Percentiles rank a stretch among this genome's conserved stretches.
phyloP scores from a whole-genome alignment of 2,113 vertebrate species.

The Tetrao urogallus region DNA sequence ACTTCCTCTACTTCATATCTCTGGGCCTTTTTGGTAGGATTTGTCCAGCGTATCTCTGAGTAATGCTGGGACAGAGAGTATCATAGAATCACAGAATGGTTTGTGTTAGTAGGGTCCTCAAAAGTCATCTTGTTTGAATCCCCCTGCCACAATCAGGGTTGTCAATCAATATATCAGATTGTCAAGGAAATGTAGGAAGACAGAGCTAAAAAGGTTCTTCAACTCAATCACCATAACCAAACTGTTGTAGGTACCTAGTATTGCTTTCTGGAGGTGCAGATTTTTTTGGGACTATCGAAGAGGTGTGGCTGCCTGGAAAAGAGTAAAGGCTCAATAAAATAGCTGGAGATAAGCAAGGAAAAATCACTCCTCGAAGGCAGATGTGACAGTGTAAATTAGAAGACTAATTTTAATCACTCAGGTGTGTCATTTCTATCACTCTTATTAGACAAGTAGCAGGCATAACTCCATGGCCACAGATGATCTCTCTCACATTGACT shows the following conservation, averaged over 20 bases:
- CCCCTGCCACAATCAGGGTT: too few relatives aligned
- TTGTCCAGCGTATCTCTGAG: not conserved
- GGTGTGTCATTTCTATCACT: slow-evolving; percentile 5
- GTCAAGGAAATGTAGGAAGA: not conserved
- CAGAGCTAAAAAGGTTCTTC: not conserved
- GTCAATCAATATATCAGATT: too few relatives aligned
- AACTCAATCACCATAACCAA: not conserved
- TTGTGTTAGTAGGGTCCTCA: too few relatives aligned
- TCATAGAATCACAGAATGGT: not conserved
- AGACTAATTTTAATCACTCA: slow-evolving; percentile 13
- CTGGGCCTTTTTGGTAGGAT: not conserved
- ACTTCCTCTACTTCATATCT: not conserved
- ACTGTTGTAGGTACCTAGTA: rapidly evolving
- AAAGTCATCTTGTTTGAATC: too few relatives aligned
- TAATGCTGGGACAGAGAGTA: not conserved
- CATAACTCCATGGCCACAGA: not conserved
- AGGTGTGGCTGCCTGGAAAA: not conserved
- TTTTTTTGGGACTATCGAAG: not conserved
- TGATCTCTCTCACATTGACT: not conserved
- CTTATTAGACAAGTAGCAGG: slow-evolving; percentile 8
- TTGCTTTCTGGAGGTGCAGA: not conserved
- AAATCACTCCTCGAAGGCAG: not conserved
- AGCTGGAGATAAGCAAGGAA: not conserved
- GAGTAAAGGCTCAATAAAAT: not conserved
- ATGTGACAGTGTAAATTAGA: slow-evolving; percentile 15